Evolutionary conservation across 2,888 invertebrate genomes (phyloP), one percentile per base, ranked within the genome.

Genomic region (Uropetala carovei): DNA sequence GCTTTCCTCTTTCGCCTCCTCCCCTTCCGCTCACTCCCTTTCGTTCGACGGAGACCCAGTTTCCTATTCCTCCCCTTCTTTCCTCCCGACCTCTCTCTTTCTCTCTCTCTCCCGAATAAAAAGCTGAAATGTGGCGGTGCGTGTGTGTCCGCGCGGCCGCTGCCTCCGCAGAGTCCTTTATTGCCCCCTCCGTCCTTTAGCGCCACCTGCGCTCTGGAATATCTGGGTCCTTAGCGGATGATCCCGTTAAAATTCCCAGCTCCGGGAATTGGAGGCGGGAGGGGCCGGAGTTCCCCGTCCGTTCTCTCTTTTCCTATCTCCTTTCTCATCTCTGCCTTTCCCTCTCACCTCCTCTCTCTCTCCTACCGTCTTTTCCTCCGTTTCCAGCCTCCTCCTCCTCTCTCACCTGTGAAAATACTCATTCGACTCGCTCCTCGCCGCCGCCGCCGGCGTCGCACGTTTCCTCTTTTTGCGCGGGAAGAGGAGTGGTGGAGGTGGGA

Each of bases 41-140:
- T 75, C 75, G 75, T 75, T 75, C 27, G 27, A 22, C 75, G 75
- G 75, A 75, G 75, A 75, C 75, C 75, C 75, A 75, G 22, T 75
- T 75, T 75, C 75, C 27, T 75, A 75, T 75, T 75, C 22, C 75
- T 75, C 75, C 27, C 27, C 75, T 75, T 27, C 27, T 75, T 27
- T 75, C n/a, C 1, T 16, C 18, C 75, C 75, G 27, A 75, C 75
- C 11, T 10, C 10, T 0, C 11, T 10, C 22, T 22, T 7, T 11
- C 75, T 27, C 11, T 10, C 22, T 22, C 22, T 11, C 75, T 27
- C 13, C 75, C 75, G 75, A 7, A 27, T 11, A 27, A 27, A 22
- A 22, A 27, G n/a, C n/a, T 27, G 60, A 13, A 16, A 2, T 7
- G 18, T 75, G 8, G n/a, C n/a, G 22, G 75, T 22, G 22, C 22